Conservation (phyloP, 2,888 invertebrate species). For the Amphimallon solstitiale region DNA sequence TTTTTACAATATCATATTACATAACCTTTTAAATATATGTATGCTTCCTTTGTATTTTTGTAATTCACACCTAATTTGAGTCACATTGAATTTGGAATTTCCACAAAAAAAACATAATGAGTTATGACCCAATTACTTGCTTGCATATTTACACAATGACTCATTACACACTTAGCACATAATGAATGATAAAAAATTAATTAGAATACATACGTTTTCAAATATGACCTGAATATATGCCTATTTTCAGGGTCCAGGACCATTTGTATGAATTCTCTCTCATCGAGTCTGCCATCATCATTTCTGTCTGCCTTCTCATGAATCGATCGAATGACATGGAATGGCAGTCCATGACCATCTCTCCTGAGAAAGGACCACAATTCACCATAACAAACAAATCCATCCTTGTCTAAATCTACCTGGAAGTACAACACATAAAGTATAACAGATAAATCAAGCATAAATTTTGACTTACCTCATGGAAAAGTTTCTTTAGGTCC, state of each 20-base stretch:
- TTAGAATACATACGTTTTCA: slow-evolving; percentile 67
- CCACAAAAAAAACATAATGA: no score
- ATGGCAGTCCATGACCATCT: slow-evolving; percentile 74
- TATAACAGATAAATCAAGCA: no score
- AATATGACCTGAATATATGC: slow-evolving; percentile 61
- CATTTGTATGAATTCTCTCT: slow-evolving; percentile 79
- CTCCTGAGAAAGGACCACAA: slow-evolving; percentile 71
- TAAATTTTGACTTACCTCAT: slow-evolving; percentile 2
- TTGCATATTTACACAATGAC: neutral
- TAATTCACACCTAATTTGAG: no score
- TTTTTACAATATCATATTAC: no score
- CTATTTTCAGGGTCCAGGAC: slow-evolving; percentile 67
- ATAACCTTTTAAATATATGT: no score
- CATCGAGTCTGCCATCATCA: slow-evolving; percentile 74
- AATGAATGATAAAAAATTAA: neutral
- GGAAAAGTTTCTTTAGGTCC: neutral
- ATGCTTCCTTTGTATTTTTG: no score
- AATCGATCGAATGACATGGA: slow-evolving; percentile 73
- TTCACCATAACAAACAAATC: slow-evolving; percentile 74
- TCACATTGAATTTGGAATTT: no score
- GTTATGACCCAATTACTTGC: no score
- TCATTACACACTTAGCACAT: neutral
- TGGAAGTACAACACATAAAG: slow-evolving; percentile 53
- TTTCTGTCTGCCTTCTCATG: slow-evolving; percentile 73
- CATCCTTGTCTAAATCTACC: slow-evolving; percentile 79